These are phyloP conservation scores for Dendroctonus ponderosae DNA, from an alignment of 1,140 invertebrate species.

Conservation along the genomic window DNA sequence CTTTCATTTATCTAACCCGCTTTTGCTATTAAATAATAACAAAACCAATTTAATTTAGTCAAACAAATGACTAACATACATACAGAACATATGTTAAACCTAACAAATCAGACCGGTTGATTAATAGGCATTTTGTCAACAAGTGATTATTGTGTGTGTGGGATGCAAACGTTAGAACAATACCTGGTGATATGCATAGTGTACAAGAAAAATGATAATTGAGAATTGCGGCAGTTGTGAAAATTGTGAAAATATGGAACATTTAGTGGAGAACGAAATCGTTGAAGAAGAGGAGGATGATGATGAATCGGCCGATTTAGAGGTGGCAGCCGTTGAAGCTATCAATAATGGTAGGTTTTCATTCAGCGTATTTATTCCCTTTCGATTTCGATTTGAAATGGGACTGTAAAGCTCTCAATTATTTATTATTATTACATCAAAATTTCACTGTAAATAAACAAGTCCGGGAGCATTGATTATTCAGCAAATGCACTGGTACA, in stretches of 20 bases:
- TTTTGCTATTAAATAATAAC: no score
- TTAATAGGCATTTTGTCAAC: slow-evolving; percentile 20
- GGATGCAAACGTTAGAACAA: neutral
- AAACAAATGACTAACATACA: neutral
- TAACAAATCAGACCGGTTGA: slow-evolving; percentile 18
- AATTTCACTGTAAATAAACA: no score
- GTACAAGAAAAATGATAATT: slow-evolving; percentile 22
- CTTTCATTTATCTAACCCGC: no score
- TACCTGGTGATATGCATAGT: neutral
- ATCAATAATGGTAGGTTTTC: slow-evolving; percentile 16
- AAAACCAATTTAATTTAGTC: slow-evolving; percentile 3
- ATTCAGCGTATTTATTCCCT: no score
- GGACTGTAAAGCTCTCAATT: no score
- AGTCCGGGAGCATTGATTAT: no score
- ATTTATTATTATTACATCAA: no score
- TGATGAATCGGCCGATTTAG: neutral
- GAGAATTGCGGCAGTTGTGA: slow-evolving; percentile 6
- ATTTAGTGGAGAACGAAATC: slow-evolving; percentile 23
- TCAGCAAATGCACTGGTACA: no score
- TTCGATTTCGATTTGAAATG: no score
- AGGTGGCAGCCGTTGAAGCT: slow-evolving; percentile 1
- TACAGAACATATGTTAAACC: slow-evolving; percentile 4
- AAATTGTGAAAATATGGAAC: slow-evolving; percentile 13
- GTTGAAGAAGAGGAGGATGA: slow-evolving; percentile 24
- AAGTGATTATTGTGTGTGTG: neutral